Percentiles rank a stretch among this genome's conserved stretches.
These are phyloP conservation scores for Creontiades dilutus DNA, from an alignment of 2,888 invertebrate species.

Conservation along the genomic window DNA sequence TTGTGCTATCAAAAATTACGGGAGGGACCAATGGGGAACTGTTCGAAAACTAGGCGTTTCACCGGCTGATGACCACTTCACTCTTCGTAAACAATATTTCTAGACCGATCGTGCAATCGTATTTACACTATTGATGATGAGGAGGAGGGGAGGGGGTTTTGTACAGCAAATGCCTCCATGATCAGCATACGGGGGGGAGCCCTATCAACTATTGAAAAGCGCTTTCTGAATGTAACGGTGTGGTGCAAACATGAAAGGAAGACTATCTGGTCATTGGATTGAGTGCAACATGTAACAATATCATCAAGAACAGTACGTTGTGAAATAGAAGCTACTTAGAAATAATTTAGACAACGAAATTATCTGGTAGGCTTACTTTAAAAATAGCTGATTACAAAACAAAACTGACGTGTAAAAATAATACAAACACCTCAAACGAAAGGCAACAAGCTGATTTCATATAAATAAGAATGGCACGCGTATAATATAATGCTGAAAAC, in stretches of 20 bases:
- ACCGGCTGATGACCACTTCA: neutral
- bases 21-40: slow-evolving; percentile 6
- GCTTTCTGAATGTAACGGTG: neutral
- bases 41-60: neutral
- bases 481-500: neutral
- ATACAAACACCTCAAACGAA: slow-evolving; percentile 9
- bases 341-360: neutral
- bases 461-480: neutral
- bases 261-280: neutral
- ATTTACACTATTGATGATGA: slow-evolving; percentile 43
- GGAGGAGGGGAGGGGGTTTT: neutral
- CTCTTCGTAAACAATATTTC: slow-evolving; percentile 30
- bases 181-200: no score
- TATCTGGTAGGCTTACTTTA: neutral
- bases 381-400: slow-evolving; percentile 30
- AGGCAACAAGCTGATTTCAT: slow-evolving; percentile 27
- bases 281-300: neutral
- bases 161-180: neutral
- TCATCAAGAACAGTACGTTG: neutral
- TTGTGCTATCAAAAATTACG: slow-evolving; percentile 23
- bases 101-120: slow-evolving; percentile 38
- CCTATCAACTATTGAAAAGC: no score
- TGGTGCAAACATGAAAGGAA: slow-evolving; percentile 22
- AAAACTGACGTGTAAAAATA: slow-evolving; percentile 34
- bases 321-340: neutral